Base-by-base conservation (phyloP, 2,888 invertebrate species). In the Scotopteryx bipunctaria region DNA sequence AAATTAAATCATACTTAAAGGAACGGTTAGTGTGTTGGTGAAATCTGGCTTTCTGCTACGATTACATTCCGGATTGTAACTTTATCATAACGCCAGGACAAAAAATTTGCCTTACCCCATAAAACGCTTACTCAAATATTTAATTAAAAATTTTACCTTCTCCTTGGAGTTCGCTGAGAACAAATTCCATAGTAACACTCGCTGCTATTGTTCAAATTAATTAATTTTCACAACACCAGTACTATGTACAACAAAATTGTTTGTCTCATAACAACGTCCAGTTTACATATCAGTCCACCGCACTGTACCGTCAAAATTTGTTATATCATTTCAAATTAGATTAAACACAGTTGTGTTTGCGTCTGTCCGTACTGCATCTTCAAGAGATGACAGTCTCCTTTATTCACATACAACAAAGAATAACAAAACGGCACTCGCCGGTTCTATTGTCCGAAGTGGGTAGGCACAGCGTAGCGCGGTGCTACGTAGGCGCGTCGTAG, bases 401-500 rank as follows among this genome's bases (percentile, higher is more conserved):
- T 77, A 78, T 81, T 81, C 84, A 87, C 85, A 78, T 79, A 64
- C 70, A 73, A 76, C 78, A 81, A 84, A 83, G 82, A 82, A 82
- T 74, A 85, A 85, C 81, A 84, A 83, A 81, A 83, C 79, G 76
- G 68, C 72, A 76, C 81, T 74, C 80, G 83, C 76, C 81, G 81
- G 79, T 73, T 69, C 81, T 81, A 78, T 83, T 83, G 82, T 82
- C 76, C 80, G 76, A 70, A 70, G 72, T 65, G 64, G 73, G 68
- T 72, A 66, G 67, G 65, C 61, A 62, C 62, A 55, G 49, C 64
- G 66, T 69, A 66, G 69, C 63, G 61, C 60, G 52, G 38, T 50
- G 64, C 85, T 83, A 83, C 84, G 83, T 59, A 83, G 84, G 83
- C 81, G 64, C 86, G 88, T 85, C 80, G 86, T 83, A 81, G 79